Conservation (phyloP, 2,797 vertebrate genomes). For the Gymnothorax javanicus region DNA sequence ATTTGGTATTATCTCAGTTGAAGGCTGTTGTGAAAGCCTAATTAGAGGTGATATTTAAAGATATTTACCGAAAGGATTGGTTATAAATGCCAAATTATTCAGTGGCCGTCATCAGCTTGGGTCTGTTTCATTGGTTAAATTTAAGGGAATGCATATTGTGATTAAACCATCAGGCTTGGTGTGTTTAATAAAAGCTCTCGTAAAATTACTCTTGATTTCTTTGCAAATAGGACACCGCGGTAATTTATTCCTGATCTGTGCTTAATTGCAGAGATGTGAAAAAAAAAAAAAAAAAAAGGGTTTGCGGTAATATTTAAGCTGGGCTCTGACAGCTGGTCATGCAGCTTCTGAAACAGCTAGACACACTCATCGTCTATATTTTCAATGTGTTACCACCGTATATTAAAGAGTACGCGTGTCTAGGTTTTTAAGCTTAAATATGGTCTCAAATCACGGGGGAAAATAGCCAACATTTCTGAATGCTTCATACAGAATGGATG, state of each 20-base stretch:
- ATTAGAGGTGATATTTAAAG: background rate
- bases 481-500: no score
- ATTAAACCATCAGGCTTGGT: background rate
- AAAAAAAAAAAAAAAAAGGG: no score
- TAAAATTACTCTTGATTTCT: background rate
- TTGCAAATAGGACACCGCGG: background rate
- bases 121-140: background rate
- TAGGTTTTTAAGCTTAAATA: no score
- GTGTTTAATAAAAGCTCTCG: background rate
- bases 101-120: background rate
- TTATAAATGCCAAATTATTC: background rate
- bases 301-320: background rate
- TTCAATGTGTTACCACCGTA: background rate
- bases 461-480: no score
- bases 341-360: background rate
- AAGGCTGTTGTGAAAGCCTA: background rate
- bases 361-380: background rate
- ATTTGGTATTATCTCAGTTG: background rate
- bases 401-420: no score
- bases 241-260: background rate
- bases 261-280: background rate
- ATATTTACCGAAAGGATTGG: background rate
- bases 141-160: background rate
- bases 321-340: background rate
- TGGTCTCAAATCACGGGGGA: no score